Evolutionary conservation across 2,113 vertebrate species (phyloP), one percentile per base, ranked within the genome.

Genomic region (Lathamus discolor): DNA sequence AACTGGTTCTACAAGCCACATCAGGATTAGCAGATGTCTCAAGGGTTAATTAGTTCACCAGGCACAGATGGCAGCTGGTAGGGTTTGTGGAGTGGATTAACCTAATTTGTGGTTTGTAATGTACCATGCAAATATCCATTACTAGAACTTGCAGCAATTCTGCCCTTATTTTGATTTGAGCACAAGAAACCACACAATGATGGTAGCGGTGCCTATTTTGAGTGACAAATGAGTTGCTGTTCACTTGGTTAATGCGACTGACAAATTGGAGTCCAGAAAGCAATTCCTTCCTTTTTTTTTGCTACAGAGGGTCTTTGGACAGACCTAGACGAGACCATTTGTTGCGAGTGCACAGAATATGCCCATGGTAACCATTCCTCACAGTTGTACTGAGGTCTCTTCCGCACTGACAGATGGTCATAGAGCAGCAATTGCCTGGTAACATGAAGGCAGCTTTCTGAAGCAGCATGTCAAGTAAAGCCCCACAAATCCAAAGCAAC

Each of bases 11-110:
- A 87, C 52, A 77, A 93, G 39, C 77, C 77, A 66, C 46, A 69
- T 69, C 41, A 77, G 86, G 66, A 92, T 87, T 91, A 93, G 81
- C 48, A 67, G 63, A 79, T 83, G 37, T 92, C 88, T 95, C 86
- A 94, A 96, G 90, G 92, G 76, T 94, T 96, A 96, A 96, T 93
- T 95, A 96, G 77, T 92, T 90, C 89, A 69, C 86, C 75, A 70
- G 57, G 63, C 74, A 96, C 95, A 97, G 94, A 96, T 97, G 96
- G 94, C 83, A 84, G 81, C 78, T 85, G 88, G 92, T 93, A 73
- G 84, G 73, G 82, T 88, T 86, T 85, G 51, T 67, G 87, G 85
- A 95, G 74, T 81, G 78, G 93, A 94, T 96, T 96, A 95, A 94
- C 87, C 85, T 84, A 94, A 97, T 96, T 86, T 95, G 91, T 73